Evolutionary conservation across 2,888 invertebrate genomes (phyloP).

Genomic region (Pandemis cinnamomeana): DNA sequence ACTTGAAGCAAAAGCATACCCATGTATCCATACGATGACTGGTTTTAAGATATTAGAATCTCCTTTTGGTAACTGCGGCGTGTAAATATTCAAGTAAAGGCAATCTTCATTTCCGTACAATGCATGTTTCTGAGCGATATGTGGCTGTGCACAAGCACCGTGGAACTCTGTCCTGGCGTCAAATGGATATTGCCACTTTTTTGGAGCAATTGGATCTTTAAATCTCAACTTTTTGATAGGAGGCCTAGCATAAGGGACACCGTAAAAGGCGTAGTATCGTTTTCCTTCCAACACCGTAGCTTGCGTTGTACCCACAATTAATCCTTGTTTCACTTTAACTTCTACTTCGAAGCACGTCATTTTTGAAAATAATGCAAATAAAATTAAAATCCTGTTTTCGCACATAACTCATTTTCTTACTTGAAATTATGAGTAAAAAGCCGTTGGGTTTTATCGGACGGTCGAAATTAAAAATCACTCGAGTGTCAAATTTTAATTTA

Average conservation of each 20-base stretch:
- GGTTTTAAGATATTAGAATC: conserved; percentile 52
- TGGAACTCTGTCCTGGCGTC: conserved; percentile 82
- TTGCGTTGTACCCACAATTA: conserved; percentile 59
- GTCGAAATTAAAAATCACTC: conserved; percentile 52
- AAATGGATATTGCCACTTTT: conserved; percentile 79
- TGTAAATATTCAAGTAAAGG: conserved; percentile 88
- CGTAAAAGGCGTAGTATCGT: conserved; percentile 70
- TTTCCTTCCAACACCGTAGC: conserved; percentile 62
- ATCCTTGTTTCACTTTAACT: conserved; percentile 67
- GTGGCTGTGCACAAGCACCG: conserved; percentile 86
- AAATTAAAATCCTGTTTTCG: conserved; percentile 45
- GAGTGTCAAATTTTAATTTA: conserved; percentile 47
- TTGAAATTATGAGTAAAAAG: conserved; percentile 1
- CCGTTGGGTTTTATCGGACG: conserved; percentile 10
- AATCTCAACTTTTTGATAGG: conserved; percentile 70
- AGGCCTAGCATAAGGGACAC: conserved; percentile 71
- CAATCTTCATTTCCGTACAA: conserved; percentile 85
- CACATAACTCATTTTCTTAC: conserved; percentile 50
- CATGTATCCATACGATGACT: conserved; percentile 77
- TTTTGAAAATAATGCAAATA: conserved; percentile 47
- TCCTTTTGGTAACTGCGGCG: conserved; percentile 74
- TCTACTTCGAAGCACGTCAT: conserved; percentile 52
- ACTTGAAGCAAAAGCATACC: conserved; percentile 73
- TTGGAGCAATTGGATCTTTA: conserved; percentile 64
- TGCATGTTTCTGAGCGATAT: conserved; percentile 70